A percentile compares a stretch with the other conserved stretches of the same genome.
These are phyloP conservation scores for Torymus tubicola DNA, from an alignment of 2,888 invertebrate genomes.

Conservation along the genomic window DNA sequence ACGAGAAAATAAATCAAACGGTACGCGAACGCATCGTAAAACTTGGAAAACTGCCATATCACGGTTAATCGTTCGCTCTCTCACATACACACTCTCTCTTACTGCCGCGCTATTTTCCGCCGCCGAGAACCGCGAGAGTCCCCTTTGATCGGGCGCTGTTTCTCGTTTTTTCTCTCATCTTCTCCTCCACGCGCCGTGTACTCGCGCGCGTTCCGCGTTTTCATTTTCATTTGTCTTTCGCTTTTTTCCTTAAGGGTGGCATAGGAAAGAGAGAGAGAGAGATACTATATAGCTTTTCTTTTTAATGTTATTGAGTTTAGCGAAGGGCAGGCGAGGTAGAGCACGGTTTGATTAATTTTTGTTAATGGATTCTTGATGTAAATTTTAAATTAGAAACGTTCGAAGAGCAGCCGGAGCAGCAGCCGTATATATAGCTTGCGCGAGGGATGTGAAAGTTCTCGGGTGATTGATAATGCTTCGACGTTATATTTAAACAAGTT, in stretches of 20 bases:
- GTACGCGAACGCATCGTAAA: slow-evolving; percentile 42
- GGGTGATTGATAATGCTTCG: slow-evolving; percentile 28
- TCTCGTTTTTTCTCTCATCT: not conserved
- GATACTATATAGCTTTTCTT: not conserved
- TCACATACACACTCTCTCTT: not conserved
- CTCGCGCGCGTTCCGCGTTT: not conserved
- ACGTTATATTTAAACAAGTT: not conserved
- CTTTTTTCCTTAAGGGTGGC: slow-evolving; percentile 2
- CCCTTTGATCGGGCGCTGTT: slow-evolving; percentile 50
- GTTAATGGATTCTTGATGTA: slow-evolving; percentile 42
- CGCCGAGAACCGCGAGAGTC: slow-evolving; percentile 13
- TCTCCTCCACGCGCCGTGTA: not conserved
- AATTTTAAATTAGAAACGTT: slow-evolving; percentile 27
- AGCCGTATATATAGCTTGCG: not conserved
- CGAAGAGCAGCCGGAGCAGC: no score
- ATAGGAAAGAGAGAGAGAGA: not conserved
- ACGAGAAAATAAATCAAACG: slow-evolving; percentile 50
- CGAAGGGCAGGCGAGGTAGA: not conserved
- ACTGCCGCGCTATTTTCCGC: slow-evolving; percentile 32
- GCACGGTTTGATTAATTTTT: slow-evolving; percentile 44
- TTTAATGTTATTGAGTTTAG: slow-evolving; percentile 25
- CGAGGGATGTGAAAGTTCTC: not conserved
- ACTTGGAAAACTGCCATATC: slow-evolving; percentile 59
- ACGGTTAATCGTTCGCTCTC: slow-evolving; percentile 56
- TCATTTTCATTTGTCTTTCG: slow-evolving; percentile 46